Evolutionary conservation across 2,888 invertebrate species (phyloP).

Genomic region (Mesopsocus fuscifrons): DNA sequence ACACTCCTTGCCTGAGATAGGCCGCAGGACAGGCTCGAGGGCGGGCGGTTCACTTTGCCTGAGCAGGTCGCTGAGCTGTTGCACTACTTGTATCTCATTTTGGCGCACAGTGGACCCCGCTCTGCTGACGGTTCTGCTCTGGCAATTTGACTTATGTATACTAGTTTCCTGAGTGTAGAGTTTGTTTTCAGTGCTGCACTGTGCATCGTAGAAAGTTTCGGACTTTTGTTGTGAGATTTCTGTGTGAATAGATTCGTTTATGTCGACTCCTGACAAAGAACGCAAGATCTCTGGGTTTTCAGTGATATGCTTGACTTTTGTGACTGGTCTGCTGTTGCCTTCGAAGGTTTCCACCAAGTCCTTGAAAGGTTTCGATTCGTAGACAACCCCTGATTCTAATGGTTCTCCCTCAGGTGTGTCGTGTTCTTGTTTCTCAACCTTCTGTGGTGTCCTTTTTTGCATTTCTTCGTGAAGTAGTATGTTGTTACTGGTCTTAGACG

Average conservation of each 20-base stretch:
- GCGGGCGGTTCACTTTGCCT: conserved; percentile 13
- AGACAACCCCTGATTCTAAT: conserved; percentile 12
- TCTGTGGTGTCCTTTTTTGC: conserved; percentile 13
- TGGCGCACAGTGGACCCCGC: conserved; percentile 12
- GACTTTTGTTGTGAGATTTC: conserved; percentile 18
- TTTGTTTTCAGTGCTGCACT: conserved; percentile 2
- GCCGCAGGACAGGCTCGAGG: neutral
- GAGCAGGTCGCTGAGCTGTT: conserved; percentile 13
- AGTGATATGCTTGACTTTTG: conserved; percentile 32
- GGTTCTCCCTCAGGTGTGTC: conserved; percentile 21
- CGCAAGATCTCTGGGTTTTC: conserved; percentile 15
- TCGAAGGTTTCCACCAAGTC: conserved; percentile 40
- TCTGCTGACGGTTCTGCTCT: conserved; percentile 12
- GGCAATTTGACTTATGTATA: conserved; percentile 3
- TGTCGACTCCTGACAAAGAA: neutral
- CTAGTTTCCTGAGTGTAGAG: neutral
- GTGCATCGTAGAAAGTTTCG: neutral
- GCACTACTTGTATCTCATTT: conserved; percentile 26
- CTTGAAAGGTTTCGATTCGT: conserved; percentile 20
- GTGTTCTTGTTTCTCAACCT: conserved; percentile 15
- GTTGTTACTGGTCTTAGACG: conserved; percentile 10
- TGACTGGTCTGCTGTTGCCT: conserved; percentile 34
- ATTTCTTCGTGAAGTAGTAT: conserved; percentile 7
- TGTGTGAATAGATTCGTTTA: neutral
- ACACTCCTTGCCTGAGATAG: neutral